Evolutionary conservation across 2,797 vertebrate species (phyloP), one percentile per base, ranked within the genome.

Genomic region (Anguilla megastoma): DNA sequence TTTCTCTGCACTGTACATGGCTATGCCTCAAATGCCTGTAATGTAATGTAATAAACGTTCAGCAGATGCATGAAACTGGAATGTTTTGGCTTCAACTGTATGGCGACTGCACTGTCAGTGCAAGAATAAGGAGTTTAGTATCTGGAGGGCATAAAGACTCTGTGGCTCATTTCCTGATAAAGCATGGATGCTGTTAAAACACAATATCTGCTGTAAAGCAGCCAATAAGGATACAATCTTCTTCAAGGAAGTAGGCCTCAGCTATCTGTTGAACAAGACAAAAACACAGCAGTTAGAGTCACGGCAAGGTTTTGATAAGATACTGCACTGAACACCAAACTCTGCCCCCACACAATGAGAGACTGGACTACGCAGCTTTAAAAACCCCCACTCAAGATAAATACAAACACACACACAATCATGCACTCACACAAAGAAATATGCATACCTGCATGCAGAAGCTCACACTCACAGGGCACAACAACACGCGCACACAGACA

Each of bases 151-250:
- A 8, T 84, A 88, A 5, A 66, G 8, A 87, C 30, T 88, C 30
- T 84, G n/a, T 88, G 41, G 88, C 36, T 2, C 18, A 89, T 50
- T 45, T 21, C 79, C 41, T 54, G 21, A 50, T 82, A 50, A 50
- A 76, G 71, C 10, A 76, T 2, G 18, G 18, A 50, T n/a, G 24
- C 45, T 50, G 45, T 50, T 45, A 9, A 82, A 82, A 48, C 33
- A 36, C 79, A 82, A 10, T n/a, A 24, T 82, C 21, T 82, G 79
- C 45, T 48, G 79, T 24, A n/a, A 48, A 82, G 41, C 45, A 1
- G 89, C 8, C 89, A 50, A 92, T 93, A 97, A 98, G 97, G 98
- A 99, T 99, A 99, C 98, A 99, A 90, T 99, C 97, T 91, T 97
- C 95, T 41, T 97, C 96, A 90, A 96, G 96, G 92, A 98, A 97